Evolutionary conservation across 2,113 vertebrate species (phyloP).

Genomic region (Blennius ocellaris): DNA sequence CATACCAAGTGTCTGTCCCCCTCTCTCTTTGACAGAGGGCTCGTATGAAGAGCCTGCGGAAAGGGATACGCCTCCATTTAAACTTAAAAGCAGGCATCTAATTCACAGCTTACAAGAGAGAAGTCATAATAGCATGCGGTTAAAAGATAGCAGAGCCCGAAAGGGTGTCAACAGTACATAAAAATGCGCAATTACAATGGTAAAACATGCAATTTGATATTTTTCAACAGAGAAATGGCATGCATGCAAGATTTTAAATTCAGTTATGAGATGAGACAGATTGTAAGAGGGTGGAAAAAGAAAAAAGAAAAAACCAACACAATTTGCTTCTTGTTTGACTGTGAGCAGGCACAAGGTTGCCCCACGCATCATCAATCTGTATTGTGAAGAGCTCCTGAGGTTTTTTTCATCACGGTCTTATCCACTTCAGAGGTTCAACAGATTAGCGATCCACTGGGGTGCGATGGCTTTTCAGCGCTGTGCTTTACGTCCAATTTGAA

Average conservation of each 20-base stretch:
- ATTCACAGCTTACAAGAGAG: conserved; percentile 58
- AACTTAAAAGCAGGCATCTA: conserved; percentile 76
- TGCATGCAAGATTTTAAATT: conserved; percentile 32
- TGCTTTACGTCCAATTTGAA: conserved; percentile 77
- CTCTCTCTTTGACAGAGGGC: conserved; percentile 67
- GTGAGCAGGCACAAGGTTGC: conserved; percentile 34
- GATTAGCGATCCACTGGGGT: conserved; percentile 72
- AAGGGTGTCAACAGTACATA: conserved; percentile 57
- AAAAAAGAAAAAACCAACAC: too few relatives aligned
- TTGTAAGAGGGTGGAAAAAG: conserved; percentile 10
- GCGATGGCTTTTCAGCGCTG: conserved; percentile 68
- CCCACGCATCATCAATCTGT: conserved; percentile 62
- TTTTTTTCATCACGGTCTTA: conserved; percentile 75
- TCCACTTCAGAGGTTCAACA: conserved; percentile 78
- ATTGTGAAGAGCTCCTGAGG: conserved; percentile 67
- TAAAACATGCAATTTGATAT: conserved; percentile 69
- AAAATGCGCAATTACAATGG: conserved; percentile 67
- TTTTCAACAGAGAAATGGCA: conserved; percentile 24
- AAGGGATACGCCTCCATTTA: conserved; percentile 76
- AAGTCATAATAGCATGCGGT: conserved; percentile 62
- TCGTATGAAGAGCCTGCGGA: conserved; percentile 59
- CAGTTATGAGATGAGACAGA: conserved; percentile 10
- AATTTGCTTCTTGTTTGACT: conserved; percentile 16
- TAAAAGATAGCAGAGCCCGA: conserved; percentile 56
- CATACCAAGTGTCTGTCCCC: conserved; percentile 69